Conservation (phyloP, 2,888 invertebrate genomes). For the Prosapia bicincta region DNA sequence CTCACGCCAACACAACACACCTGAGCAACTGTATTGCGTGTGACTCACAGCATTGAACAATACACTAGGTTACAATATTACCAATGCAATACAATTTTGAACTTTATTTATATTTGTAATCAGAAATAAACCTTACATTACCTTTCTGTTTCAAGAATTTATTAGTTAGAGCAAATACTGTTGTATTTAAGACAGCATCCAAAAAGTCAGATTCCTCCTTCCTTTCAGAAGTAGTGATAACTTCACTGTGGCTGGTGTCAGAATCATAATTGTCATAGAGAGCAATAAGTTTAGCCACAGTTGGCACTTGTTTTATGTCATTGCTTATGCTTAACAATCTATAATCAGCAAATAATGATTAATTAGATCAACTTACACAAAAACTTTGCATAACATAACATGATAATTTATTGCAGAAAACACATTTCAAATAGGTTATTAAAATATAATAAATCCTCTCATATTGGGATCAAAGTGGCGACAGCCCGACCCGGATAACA, state of each 20-base stretch:
- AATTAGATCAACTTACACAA: background rate
- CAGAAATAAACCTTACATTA: no score
- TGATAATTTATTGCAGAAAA: no score
- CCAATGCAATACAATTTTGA: no score
- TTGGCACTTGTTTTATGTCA: constrained; percentile 62
- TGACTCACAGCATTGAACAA: no score
- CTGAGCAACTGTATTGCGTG: no score
- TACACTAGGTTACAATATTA: no score
- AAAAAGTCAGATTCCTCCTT: constrained; percentile 56
- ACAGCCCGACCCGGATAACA: no score
- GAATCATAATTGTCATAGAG: constrained; percentile 85
- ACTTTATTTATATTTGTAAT: no score
- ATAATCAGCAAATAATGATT: constrained; percentile 33
- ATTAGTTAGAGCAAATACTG: constrained; percentile 69
- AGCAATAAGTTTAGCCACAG: constrained; percentile 63
- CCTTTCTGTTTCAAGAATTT: constrained; percentile 61
- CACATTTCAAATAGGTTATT: background rate
- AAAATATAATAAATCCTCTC: background rate
- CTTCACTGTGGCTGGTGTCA: constrained; percentile 68
- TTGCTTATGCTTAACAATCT: constrained; percentile 65
- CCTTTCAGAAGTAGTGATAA: constrained; percentile 58
- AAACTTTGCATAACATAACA: no score
- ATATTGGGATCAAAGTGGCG: no score
- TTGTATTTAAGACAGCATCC: constrained; percentile 70
- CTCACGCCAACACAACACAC: no score